Base-by-base conservation (phyloP, 2,797 vertebrate species). In the Microctenopoma lineatum region DNA sequence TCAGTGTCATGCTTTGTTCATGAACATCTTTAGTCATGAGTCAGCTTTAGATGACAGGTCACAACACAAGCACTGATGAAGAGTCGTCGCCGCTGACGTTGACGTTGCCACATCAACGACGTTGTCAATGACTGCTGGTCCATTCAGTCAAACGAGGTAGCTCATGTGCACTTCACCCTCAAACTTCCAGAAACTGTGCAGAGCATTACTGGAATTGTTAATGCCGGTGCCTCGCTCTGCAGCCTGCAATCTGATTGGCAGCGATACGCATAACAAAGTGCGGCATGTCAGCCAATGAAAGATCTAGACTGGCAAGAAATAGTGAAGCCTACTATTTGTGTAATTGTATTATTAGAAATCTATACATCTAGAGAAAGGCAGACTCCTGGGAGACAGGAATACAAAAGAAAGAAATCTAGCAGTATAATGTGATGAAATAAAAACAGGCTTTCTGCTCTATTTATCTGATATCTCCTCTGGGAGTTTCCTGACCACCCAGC, bases 401-500 rank as follows among this genome's bases (percentile, higher is more conserved):
- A 11, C 3, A 7, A 52, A 45, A 9, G 41, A 64, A n/a, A 57
- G 12, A 39, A 0, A 38, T 68, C 54, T 18, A 36, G 62, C 13
- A 3, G 16, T 64, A 7, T 45, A 46, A 65, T 46, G 45, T 32
- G 62, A 71, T 11, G 38, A 59, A 52, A 70, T 73, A 25, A 61
- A 85, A 73, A 13, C 2, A 16, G 62, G 66, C 66, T 64, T 67
- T 59, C 42, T 60, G 47, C 67, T 7, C 38, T 47, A 69, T 80
- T 78, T 45, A 59, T 74, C 59, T 44, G 59, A 73, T 81, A 75
- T 73, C 66, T 66, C 44, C 58, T 57, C 34, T 34, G 78, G 78
- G 78, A 84, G 67, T 83, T 77, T 75, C 64, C 77, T 79, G 85
- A 79, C 83, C 84, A 87, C 88, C 81, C 80, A 75, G 80, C 36